Conservation (phyloP, 2,888 invertebrate genomes). For the Yponomeuta plumbellus region DNA sequence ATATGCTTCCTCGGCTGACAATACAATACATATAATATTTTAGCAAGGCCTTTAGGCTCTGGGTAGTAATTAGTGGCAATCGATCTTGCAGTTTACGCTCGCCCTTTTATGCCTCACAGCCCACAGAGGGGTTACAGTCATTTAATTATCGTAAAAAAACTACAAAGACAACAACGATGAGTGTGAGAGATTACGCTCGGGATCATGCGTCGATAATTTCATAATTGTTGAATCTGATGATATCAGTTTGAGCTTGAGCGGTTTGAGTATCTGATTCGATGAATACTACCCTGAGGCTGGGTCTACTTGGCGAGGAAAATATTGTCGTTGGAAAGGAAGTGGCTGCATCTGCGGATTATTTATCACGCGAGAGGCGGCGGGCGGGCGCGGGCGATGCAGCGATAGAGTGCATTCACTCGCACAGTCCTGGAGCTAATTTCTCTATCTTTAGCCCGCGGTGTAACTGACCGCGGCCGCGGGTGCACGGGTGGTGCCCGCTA, state of each 20-base stretch:
- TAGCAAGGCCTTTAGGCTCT: conserved; percentile 21
- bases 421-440: conserved; percentile 66
- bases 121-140: conserved; percentile 38
- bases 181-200: background rate
- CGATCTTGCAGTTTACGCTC: conserved; percentile 65
- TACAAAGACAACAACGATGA: background rate
- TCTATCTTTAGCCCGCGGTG: conserved; percentile 72
- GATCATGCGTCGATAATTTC: background rate
- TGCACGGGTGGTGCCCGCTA: conserved; percentile 34
- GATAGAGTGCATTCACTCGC: conserved; percentile 62
- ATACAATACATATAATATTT: conserved; percentile 13
- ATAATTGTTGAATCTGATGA: background rate
- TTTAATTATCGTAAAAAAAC: background rate
- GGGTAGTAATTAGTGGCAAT: conserved; percentile 70
- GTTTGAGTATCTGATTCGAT: conserved; percentile 1
- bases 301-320: background rate
- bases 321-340: conserved; percentile 1
- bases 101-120: conserved; percentile 33
- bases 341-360: background rate
- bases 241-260: background rate
- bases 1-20: background rate
- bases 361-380: background rate
- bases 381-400: conserved; percentile 28
- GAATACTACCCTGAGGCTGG: background rate
- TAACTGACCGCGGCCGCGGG: conserved; percentile 59